phyloP scores from a whole-genome alignment of 2,113 vertebrate species.

The Atlantisia rogersi region DNA sequence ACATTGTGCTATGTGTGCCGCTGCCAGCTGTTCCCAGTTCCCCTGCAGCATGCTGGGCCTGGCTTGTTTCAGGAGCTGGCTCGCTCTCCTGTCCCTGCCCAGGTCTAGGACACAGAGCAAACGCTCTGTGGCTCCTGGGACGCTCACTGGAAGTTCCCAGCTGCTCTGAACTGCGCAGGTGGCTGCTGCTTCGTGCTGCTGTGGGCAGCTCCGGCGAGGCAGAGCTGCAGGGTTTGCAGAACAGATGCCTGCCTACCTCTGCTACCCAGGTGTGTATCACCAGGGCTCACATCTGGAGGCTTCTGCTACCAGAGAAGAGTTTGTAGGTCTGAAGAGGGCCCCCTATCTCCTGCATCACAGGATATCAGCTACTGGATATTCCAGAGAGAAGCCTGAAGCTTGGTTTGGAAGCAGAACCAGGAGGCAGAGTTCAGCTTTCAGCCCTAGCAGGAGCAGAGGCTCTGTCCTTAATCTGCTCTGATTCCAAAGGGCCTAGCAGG shows the following conservation, averaged over 20 bases:
- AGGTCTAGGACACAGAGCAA: neutral
- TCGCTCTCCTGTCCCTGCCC: neutral
- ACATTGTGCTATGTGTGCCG: neutral
- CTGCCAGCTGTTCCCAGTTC: slow-evolving; percentile 16
- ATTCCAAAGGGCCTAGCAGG: neutral
- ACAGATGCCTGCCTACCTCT: neutral
- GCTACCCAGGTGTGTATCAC: neutral
- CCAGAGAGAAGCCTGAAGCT: neutral
- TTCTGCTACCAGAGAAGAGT: neutral
- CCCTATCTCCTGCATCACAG: neutral
- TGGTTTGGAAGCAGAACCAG: neutral
- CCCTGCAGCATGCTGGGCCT: neutral
- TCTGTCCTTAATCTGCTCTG: neutral
- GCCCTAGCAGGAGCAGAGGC: neutral
- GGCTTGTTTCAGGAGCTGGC: neutral
- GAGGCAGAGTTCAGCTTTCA: neutral
- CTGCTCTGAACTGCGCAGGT: neutral
- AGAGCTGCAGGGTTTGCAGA: neutral
- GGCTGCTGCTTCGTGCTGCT: neutral
- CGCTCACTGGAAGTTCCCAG: neutral
- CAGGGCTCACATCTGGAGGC: neutral
- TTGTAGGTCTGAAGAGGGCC: fast-evolving
- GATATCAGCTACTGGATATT: neutral
- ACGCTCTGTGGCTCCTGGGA: neutral
- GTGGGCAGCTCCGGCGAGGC: neutral